phyloP scores from a whole-genome alignment of 2,888 invertebrate genomes.

The Spodoptera littoralis region DNA sequence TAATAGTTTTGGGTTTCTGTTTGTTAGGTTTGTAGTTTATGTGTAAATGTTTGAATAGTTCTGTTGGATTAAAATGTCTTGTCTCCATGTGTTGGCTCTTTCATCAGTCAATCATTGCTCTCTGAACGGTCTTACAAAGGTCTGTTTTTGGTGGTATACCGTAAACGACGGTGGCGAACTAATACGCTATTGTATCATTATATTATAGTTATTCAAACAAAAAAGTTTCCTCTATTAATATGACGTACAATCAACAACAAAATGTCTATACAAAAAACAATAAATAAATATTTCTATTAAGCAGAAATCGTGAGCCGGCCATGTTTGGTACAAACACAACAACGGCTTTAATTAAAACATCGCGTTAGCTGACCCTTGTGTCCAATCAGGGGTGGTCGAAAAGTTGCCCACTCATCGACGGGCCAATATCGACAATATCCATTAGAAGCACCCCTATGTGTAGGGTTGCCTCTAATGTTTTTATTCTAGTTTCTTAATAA shows the following conservation, averaged over 20 bases:
- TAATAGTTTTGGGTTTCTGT: too few relatives aligned
- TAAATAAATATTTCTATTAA: slow-evolving; percentile 34
- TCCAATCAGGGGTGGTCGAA: slow-evolving; percentile 66
- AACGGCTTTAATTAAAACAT: slow-evolving; percentile 61
- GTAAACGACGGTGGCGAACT: too few relatives aligned
- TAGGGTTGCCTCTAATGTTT: slow-evolving; percentile 42
- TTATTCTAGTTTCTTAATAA: not conserved
- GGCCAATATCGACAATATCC: slow-evolving; percentile 72
- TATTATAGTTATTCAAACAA: not conserved
- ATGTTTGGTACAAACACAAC: slow-evolving; percentile 51
- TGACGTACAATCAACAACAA: slow-evolving; percentile 27
- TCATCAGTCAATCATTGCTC: too few relatives aligned
- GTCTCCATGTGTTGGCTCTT: too few relatives aligned
- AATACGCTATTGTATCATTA: not conserved
- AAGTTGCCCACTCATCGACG: slow-evolving; percentile 73
- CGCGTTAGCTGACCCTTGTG: slow-evolving; percentile 54
- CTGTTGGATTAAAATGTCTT: too few relatives aligned
- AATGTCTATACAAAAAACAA: slow-evolving; percentile 26
- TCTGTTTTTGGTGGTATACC: too few relatives aligned
- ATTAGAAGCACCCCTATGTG: slow-evolving; percentile 61
- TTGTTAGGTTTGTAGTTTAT: too few relatives aligned
- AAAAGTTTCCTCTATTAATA: slow-evolving; percentile 6
- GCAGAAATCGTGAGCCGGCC: slow-evolving; percentile 44
- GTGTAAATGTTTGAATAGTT: too few relatives aligned
- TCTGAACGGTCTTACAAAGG: too few relatives aligned